Evolutionary conservation across 2,113 vertebrate genomes (phyloP).

Genomic region (Fukomys damarensis): DNA sequence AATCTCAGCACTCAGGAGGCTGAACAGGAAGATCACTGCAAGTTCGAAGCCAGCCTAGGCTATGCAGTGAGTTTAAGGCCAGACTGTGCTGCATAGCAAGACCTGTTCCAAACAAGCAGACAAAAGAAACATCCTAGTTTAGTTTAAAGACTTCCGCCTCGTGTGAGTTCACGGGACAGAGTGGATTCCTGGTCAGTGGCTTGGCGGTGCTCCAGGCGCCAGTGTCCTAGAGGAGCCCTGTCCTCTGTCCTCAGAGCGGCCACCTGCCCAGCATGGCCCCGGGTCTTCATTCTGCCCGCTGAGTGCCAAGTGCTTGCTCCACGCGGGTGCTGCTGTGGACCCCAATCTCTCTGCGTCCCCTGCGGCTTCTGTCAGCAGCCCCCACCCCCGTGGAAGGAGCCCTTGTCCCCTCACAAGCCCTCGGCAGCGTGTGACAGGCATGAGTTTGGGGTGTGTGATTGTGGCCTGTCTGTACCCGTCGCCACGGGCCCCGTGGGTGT

Average conservation of each 20-base stretch:
- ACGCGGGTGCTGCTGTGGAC: not conserved
- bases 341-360: accelerated
- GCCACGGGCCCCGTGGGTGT: accelerated
- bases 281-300: too few species aligned
- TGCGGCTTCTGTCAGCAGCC: not conserved
- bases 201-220: accelerated
- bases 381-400: not conserved
- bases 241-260: not conserved
- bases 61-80: not conserved
- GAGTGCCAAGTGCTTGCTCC: not conserved
- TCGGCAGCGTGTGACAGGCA: accelerated
- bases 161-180: too few species aligned
- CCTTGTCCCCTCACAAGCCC: not conserved
- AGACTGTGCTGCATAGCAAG: not conserved
- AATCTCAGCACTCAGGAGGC: not conserved
- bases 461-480: not conserved
- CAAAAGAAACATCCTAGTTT: not conserved
- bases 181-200: accelerated
- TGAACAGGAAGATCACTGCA: not conserved
- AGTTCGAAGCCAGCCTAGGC: not conserved
- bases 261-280: not conserved
- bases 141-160: not conserved
- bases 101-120: not conserved
- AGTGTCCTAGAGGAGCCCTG: accelerated
- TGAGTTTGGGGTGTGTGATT: too few species aligned